phyloP scores from a whole-genome alignment of 2,113 vertebrate species.

The Bettongia penicillata region DNA sequence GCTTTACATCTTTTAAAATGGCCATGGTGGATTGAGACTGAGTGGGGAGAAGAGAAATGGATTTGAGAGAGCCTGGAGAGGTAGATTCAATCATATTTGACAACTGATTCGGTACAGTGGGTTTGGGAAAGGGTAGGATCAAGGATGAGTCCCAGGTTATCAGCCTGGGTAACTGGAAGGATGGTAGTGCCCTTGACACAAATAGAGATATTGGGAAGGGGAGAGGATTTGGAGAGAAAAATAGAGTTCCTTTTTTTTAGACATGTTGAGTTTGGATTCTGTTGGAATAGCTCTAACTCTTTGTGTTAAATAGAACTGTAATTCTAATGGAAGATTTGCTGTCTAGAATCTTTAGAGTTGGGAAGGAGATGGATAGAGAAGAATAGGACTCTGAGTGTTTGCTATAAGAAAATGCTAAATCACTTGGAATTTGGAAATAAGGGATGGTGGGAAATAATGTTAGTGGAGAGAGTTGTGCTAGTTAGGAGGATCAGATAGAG shows the following conservation, averaged over 20 bases:
- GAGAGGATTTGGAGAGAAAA: background rate
- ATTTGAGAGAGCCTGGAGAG: background rate
- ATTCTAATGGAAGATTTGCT: background rate
- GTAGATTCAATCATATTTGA: background rate
- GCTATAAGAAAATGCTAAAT: background rate
- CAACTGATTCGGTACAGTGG: background rate
- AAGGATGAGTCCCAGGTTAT: background rate
- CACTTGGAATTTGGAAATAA: background rate
- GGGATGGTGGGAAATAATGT: background rate
- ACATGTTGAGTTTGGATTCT: background rate
- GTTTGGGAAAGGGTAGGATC: background rate
- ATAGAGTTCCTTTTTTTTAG: background rate
- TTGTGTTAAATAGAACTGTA: background rate
- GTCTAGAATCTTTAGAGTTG: background rate
- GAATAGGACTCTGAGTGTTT: background rate
- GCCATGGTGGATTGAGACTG: background rate
- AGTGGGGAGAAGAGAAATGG: background rate
- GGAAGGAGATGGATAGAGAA: no score
- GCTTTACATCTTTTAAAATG: background rate
- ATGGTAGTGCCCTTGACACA: background rate
- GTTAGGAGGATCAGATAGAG: background rate
- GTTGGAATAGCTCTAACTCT: background rate
- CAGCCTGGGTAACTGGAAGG: background rate
- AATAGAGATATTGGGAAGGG: background rate
- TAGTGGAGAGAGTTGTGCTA: background rate